Evolutionary conservation across 2,113 vertebrate genomes (phyloP).

Genomic region (Triplophysa tibetana): DNA sequence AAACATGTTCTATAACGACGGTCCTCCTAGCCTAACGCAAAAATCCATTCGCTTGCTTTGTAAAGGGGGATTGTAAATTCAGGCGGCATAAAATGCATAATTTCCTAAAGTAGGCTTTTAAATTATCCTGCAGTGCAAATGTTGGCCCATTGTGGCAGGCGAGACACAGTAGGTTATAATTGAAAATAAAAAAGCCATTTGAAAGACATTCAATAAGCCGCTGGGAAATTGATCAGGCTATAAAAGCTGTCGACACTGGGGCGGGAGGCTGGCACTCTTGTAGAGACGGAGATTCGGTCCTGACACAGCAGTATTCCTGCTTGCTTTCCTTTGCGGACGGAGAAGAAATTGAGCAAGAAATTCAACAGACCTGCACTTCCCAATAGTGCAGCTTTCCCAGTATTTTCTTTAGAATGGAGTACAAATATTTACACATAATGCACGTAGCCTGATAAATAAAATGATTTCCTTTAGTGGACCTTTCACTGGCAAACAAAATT

Average conservation of each 20-base stretch:
- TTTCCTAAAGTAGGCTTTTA: slow-evolving; percentile 72
- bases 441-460: not conserved
- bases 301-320: slow-evolving; percentile 46
- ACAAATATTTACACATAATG: not conserved
- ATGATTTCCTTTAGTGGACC: not conserved
- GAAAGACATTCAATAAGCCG: slow-evolving; percentile 76
- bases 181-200: slow-evolving; percentile 75
- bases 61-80: slow-evolving; percentile 47
- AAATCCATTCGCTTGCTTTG: slow-evolving; percentile 46
- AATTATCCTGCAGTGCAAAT: slow-evolving; percentile 66
- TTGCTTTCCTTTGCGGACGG: not conserved
- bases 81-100: slow-evolving; percentile 66
- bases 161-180: slow-evolving; percentile 67
- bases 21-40: slow-evolving; percentile 41
- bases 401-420: not conserved
- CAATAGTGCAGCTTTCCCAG: not conserved
- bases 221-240: slow-evolving; percentile 73
- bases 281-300: slow-evolving; percentile 26
- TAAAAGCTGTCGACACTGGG: slow-evolving; percentile 62
- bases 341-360: not conserved
- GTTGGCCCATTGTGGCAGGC: slow-evolving; percentile 54
- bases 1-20: slow-evolving; percentile 54
- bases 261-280: slow-evolving; percentile 36
- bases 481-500: slow-evolving; percentile 9
- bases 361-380: not conserved